phyloP scores from a whole-genome alignment of 2,888 invertebrate species.

The Nebria salina region DNA sequence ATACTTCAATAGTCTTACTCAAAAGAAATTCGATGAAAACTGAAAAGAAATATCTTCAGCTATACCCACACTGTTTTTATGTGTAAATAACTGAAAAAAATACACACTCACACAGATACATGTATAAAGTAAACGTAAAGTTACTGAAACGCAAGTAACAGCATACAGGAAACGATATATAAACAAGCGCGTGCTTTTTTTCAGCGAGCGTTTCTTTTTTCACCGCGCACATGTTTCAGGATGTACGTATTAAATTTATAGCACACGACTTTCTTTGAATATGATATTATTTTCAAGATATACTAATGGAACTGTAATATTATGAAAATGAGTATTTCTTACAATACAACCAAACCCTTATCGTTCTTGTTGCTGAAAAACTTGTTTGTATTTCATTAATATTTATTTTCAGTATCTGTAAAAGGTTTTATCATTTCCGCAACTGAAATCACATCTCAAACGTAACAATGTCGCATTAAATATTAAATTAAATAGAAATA shows the following conservation, averaged over 20 bases:
- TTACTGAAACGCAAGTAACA: constrained; percentile 18
- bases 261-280: constrained; percentile 17
- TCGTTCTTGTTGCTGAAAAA: no score
- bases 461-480: no score
- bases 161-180: constrained; percentile 13
- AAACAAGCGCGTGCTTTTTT: constrained; percentile 11
- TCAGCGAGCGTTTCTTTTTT: neutral
- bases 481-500: neutral
- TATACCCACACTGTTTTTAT: neutral
- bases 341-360: no score
- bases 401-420: neutral
- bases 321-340: neutral
- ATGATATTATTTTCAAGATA: neutral
- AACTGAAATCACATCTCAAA: neutral
- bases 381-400: no score
- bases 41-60: neutral
- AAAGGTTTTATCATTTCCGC: neutral
- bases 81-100: constrained; percentile 21
- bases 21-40: neutral
- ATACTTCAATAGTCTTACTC: neutral
- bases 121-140: neutral
- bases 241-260: constrained; percentile 19
- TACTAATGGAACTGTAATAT: neutral
- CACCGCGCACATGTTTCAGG: neutral
- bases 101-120: neutral